Evolutionary conservation across 2,888 invertebrate species (phyloP), one percentile per base, ranked within the genome.

Genomic region (Argyresthia albistria): DNA sequence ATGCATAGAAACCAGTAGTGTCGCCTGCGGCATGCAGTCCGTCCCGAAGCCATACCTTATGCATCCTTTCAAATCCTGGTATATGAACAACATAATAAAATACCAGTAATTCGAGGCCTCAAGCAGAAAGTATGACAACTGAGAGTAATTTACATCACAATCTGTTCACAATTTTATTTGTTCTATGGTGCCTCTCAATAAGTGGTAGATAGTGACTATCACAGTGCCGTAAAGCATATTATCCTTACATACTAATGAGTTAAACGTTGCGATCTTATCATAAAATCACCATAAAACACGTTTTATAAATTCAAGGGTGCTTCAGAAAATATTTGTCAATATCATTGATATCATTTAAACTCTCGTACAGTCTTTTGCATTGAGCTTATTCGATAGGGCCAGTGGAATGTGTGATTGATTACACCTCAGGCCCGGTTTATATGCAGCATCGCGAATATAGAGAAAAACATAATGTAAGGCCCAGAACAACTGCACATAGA

Each of bases 161-260:
- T 36, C 36, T 10, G 4, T 15, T 46, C 48, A 45, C 43, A 54
- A 51, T n/a, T 14, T 46, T 45, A 50, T 46, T 46, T 35, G 46
- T 35, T 46, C 69, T 73, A 73, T 75, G 76, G 76, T 76, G 79
- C 74, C 72, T 73, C 71, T 71, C 76, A 79, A 25, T 25, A 25
- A 25, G 25, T 25, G 25, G 25, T 25, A 25, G 25, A 25, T 25
- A 25, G 79, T 76, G 79, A 76, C 79, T 83, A 86, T 86, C 87
- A 86, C 86, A 86, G 84, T 79, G 82, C 73, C 76, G 72, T 81
- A 84, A 84, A 81, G 84, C 83, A 83, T 86, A 83, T 83, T 79
- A 35, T 86, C 79, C 86, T 86, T 86, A 87, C 75, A 83, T 80
- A 77, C 86, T 87, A 86, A 77, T 80, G 86, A 86, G 80, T 86